A percentile compares a stretch with the other conserved stretches of the same genome.
Conservation (phyloP, 1,140 invertebrate genomes). For the Homalodisca vitripennis region DNA sequence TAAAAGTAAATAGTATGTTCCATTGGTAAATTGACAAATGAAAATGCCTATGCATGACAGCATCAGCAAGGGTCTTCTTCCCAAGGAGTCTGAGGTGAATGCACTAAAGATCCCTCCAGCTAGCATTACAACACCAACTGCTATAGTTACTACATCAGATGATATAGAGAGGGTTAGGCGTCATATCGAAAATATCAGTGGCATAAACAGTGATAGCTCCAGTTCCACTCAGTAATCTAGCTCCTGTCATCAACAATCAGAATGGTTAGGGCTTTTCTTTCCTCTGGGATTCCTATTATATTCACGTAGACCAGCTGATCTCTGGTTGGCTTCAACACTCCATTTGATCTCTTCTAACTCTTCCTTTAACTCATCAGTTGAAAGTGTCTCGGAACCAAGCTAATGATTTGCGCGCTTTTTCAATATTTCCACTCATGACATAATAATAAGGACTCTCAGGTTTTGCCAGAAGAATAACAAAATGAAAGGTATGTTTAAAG, state of each 20-base stretch:
- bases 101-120: slow-evolving; percentile 61
- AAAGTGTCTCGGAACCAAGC: slow-evolving; percentile 49
- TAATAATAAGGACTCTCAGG: slow-evolving; percentile 80
- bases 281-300: slow-evolving; percentile 55
- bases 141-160: slow-evolving; percentile 57
- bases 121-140: slow-evolving; percentile 66
- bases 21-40: slow-evolving; percentile 47
- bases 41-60: slow-evolving; percentile 1
- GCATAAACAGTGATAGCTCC: slow-evolving; percentile 72
- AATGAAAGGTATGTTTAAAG: slow-evolving; percentile 61
- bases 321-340: slow-evolving; percentile 33
- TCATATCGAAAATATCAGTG: slow-evolving; percentile 65
- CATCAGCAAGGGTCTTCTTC: slow-evolving; percentile 65
- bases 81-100: slow-evolving; percentile 66
- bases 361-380: slow-evolving; percentile 50
- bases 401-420: slow-evolving; percentile 51
- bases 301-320: slow-evolving; percentile 34
- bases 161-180: slow-evolving; percentile 51
- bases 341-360: slow-evolving; percentile 36
- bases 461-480: slow-evolving; percentile 67
- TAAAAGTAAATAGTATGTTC: slow-evolving; percentile 61
- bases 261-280: slow-evolving; percentile 63
- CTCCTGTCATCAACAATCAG: slow-evolving; percentile 63
- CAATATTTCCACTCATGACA: slow-evolving; percentile 54
- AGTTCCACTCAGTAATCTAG: slow-evolving; percentile 74